Percentiles rank a stretch among this genome's conserved stretches.
Evolutionary conservation across 1,140 invertebrate genomes (phyloP).

Genomic region (Drosophila guanche): DNA sequence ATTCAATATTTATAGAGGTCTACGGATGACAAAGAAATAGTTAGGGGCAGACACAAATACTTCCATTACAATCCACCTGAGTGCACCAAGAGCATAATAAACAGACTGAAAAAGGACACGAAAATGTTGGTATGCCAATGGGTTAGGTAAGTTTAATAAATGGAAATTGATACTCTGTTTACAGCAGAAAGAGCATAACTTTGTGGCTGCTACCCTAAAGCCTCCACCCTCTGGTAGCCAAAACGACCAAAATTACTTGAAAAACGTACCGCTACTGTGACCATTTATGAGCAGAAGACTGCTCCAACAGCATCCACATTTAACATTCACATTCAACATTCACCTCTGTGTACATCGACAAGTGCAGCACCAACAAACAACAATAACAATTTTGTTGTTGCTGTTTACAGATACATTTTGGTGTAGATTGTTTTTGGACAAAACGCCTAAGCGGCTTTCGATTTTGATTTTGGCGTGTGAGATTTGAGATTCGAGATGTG

Average conservation of each 20-base stretch:
- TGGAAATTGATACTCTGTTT: no score
- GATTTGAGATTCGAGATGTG: conserved; percentile 25
- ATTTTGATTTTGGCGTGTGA: conserved; percentile 27
- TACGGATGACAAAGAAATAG: no score
- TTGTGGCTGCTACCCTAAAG: no score
- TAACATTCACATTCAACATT: conserved; percentile 17
- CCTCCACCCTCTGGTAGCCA: not conserved
- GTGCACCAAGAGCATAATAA: no score
- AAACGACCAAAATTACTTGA: conserved; percentile 23
- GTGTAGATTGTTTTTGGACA: conserved; percentile 29
- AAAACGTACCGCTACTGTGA: conserved; percentile 44
- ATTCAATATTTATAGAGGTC: no score
- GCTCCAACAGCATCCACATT: conserved; percentile 14
- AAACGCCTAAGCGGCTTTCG: conserved; percentile 66
- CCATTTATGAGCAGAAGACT: conserved; percentile 62
- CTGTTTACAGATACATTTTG: conserved; percentile 28
- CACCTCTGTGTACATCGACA: conserved; percentile 20
- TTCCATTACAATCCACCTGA: no score
- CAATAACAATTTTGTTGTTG: conserved; percentile 49
- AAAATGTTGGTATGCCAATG: no score
- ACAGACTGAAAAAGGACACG: no score
- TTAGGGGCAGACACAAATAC: no score
- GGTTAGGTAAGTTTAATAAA: no score
- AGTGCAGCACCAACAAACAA: conserved; percentile 42
- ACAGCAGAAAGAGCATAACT: no score